phyloP scores from a whole-genome alignment of 2,888 invertebrate species.

The Frankliniella intonsa region DNA sequence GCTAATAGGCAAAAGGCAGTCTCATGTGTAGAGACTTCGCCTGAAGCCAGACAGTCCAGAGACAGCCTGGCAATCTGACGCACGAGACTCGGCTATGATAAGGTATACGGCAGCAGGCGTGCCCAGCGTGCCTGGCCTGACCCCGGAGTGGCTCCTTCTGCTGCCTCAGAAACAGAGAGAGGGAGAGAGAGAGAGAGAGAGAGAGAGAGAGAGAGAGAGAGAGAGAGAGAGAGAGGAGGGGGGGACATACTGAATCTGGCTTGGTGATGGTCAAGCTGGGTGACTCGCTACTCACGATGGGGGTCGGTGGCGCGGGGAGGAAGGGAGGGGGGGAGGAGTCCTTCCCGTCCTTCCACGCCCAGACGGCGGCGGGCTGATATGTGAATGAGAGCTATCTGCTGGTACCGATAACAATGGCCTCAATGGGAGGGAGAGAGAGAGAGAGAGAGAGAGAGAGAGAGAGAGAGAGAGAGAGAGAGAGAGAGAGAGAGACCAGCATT shows the following conservation, averaged over 20 bases:
- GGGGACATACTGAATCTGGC: neutral
- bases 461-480: conserved; percentile 4
- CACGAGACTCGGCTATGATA: no score
- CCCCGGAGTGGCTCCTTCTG: neutral
- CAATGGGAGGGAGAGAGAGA: neutral
- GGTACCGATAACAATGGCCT: neutral
- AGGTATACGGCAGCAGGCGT: no score
- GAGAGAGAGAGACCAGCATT: neutral
- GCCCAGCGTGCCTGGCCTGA: no score
- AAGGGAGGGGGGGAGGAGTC: neutral
- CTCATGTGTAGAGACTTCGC: no score
- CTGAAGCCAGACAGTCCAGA: no score
- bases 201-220: neutral
- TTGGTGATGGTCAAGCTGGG: neutral
- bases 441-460: conserved; percentile 1
- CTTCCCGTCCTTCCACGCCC: no score
- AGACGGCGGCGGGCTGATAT: neutral
- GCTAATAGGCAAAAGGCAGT: no score
- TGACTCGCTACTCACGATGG: neutral
- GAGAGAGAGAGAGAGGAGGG: neutral
- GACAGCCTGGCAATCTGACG: no score
- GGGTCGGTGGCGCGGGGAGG: neutral
- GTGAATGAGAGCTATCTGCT: neutral
- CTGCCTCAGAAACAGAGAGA: neutral
- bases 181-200: neutral